Base-by-base conservation (phyloP, 2,888 invertebrate genomes). In the Drosophila prostipennis region DNA sequence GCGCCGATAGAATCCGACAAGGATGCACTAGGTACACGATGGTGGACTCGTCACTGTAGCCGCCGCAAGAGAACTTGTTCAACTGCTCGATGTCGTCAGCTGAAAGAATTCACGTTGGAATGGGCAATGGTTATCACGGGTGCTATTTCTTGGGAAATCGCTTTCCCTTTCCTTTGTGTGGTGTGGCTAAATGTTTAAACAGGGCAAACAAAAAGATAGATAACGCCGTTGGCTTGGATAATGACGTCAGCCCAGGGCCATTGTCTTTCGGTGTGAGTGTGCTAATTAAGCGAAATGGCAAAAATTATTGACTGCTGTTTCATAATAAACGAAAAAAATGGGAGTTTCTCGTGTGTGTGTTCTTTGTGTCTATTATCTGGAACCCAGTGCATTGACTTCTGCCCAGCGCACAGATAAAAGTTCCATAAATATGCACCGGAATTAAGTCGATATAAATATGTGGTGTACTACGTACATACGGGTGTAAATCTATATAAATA, bases 11-110 rank as follows among this genome's bases (percentile, higher is more conserved):
- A 89, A 97, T 96, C 72, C 96, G 96, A 92, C 96, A 96, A 86
- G 96, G 96, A 93, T 97, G 96, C 92, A 96, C 96, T 90, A 96
- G 93, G 92, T 96, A 97, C 81, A 96, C 96, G 91, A 96, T 96
- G 59, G 96, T 96, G 59, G 95, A 96, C 88, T 96, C 96, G 93
- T 97, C 96, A 92, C 95, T 95, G 91, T 96, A 96, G 80, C 96
- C 96, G 79, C 96, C 96, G 89, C 96, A 96, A 72, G 96, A 95
- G 92, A 96, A 96, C 87, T 96, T 93, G 92, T 95, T 95, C 85
- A 97, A 93, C 91, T 96, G 96, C 90, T 96, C 96, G 91, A 96
- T 96, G 91, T 97, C 96, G 85, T 94, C 94, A 89, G 95, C 95
- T 95, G 92, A 55, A 93, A 81, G 45, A 39, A 39, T 39, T 32